These are phyloP conservation scores for Seriola rivoliana DNA, from an alignment of 2,113 vertebrate species.

Conservation along the genomic window DNA sequence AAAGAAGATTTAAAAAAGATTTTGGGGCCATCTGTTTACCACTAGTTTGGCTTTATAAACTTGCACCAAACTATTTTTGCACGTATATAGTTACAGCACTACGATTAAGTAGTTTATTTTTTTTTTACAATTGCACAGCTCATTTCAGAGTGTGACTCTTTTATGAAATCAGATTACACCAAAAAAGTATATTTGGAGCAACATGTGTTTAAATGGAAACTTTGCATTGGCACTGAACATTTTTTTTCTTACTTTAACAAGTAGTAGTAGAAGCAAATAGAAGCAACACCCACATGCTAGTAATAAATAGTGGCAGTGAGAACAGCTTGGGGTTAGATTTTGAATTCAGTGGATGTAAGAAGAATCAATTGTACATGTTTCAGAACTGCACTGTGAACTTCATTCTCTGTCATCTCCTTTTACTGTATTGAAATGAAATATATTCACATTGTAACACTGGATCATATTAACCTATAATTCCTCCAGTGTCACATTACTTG, in stretches of 20 bases:
- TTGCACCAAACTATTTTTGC: too few species aligned
- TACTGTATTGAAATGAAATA: constrained; percentile 1
- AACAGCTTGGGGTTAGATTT: constrained; percentile 1
- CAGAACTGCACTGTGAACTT: not conserved
- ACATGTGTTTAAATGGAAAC: not conserved
- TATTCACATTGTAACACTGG: not conserved
- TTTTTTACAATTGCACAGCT: too few species aligned
- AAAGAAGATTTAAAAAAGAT: too few species aligned
- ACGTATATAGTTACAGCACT: too few species aligned
- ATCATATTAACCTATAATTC: constrained; percentile 9
- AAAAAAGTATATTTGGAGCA: not conserved
- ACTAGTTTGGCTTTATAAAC: too few species aligned
- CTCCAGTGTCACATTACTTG: constrained; percentile 14
- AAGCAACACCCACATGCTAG: not conserved
- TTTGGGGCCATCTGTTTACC: too few species aligned
- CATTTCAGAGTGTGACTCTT: too few species aligned
- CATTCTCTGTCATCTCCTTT: not conserved
- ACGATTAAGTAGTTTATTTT: too few species aligned
- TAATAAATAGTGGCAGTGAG: not conserved
- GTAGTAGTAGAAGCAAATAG: not conserved
- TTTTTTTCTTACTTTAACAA: not conserved
- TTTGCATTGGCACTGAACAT: not conserved
- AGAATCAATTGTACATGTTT: not conserved
- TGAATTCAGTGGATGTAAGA: not conserved
- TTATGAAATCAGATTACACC: not conserved